A percentile compares a stretch with the other conserved stretches of the same genome.
Conservation (phyloP, 1,140 invertebrate species). For the Trachymyrmex septentrionalis region DNA sequence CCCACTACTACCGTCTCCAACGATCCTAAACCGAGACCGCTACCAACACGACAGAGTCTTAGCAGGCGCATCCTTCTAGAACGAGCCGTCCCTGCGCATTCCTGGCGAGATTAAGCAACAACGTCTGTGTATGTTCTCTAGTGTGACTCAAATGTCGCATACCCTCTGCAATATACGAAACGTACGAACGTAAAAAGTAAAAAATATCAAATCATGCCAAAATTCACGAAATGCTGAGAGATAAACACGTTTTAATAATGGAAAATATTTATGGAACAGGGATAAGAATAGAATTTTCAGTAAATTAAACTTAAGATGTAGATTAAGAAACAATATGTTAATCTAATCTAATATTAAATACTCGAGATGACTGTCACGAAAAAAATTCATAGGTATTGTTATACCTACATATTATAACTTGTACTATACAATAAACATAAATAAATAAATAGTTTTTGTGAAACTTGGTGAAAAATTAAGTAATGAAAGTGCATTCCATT, state of each 20-base stretch:
- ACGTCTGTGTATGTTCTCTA: slow-evolving; percentile 9
- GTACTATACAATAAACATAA: neutral
- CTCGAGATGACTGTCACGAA: neutral
- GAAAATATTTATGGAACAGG: neutral
- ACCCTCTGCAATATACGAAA: neutral
- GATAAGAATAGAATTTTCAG: neutral
- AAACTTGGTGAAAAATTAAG: too few relatives aligned
- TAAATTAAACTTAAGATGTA: neutral
- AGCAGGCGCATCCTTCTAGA: slow-evolving; percentile 56
- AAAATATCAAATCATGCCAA: neutral
- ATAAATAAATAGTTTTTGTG: neutral
- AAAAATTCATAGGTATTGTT: neutral
- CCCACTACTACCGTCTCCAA: slow-evolving; percentile 35
- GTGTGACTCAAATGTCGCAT: neutral
- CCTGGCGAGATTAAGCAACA: slow-evolving; percentile 67
- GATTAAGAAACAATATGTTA: neutral
- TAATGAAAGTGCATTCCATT: too few relatives aligned
- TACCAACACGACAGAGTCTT: slow-evolving; percentile 41
- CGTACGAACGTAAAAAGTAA: too few relatives aligned
- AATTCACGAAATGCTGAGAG: too few relatives aligned
- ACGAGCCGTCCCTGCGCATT: slow-evolving; percentile 51
- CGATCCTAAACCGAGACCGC: slow-evolving; percentile 55
- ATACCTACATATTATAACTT: too few relatives aligned
- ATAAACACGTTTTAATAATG: neutral
- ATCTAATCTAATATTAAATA: neutral